These are phyloP conservation scores for Rhaphigaster nebulosa DNA, from an alignment of 2,888 invertebrate genomes.

Conservation along the genomic window DNA sequence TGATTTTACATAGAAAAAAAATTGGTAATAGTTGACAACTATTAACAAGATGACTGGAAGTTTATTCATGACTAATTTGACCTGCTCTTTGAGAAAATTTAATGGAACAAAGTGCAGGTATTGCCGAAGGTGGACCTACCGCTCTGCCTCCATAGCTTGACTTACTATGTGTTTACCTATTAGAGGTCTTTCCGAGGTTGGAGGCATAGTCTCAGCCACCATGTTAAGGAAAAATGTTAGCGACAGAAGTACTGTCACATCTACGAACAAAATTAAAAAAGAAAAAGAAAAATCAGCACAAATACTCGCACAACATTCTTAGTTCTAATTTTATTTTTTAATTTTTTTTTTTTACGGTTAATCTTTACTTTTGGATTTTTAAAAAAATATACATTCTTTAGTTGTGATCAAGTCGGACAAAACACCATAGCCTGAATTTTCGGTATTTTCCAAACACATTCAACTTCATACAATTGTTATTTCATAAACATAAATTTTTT, in stretches of 20 bases:
- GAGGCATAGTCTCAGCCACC: slow-evolving; percentile 76
- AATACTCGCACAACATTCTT: slow-evolving; percentile 54
- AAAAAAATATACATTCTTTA: slow-evolving; percentile 31
- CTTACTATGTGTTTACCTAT: slow-evolving; percentile 70
- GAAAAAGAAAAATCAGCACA: slow-evolving; percentile 44
- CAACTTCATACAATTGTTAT: not conserved
- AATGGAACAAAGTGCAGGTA: slow-evolving; percentile 4
- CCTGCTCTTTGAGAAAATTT: slow-evolving; percentile 27
- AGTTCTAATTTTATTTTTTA: slow-evolving; percentile 21
- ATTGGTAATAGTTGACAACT: slow-evolving; percentile 3
- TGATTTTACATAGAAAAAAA: not conserved
- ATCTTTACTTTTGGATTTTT: slow-evolving; percentile 1
- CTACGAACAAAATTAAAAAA: slow-evolving; percentile 68
- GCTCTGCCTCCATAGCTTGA: slow-evolving; percentile 64
- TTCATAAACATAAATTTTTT: not conserved
- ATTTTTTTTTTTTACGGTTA: slow-evolving; percentile 5
- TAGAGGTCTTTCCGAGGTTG: slow-evolving; percentile 76
- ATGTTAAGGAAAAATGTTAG: slow-evolving; percentile 76
- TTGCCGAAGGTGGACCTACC: slow-evolving; percentile 57
- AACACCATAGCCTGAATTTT: not conserved
- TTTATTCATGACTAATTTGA: slow-evolving; percentile 1
- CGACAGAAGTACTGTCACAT: slow-evolving; percentile 74
- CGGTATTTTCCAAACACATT: not conserved
- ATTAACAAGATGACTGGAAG: slow-evolving; percentile 33
- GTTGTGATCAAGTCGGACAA: not conserved